Percentiles rank a stretch among this genome's conserved stretches.
Conservation (phyloP, 2,113 vertebrate species). For the Oncorhynchus nerka region DNA sequence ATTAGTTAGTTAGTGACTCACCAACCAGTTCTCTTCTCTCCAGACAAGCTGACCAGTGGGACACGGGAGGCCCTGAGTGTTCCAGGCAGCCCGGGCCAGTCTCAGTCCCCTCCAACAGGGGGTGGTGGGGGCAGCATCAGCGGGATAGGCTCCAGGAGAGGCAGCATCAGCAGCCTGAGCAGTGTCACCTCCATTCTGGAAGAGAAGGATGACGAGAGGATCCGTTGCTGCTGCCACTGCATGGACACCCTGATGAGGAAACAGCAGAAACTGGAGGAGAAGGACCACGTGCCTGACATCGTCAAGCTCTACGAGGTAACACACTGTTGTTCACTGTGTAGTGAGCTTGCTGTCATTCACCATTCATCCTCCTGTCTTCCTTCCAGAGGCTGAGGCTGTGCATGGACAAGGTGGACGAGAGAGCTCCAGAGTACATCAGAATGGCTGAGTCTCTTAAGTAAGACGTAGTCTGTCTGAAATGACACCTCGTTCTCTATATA, state of each 20-base stretch:
- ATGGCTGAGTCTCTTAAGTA: conserved; percentile 97
- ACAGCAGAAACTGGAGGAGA: conserved; percentile 92
- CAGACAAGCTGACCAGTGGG: conserved; percentile 89
- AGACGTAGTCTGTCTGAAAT: conserved; percentile 37
- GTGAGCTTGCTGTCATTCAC: conserved; percentile 27
- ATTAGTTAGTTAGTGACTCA: too few relatives aligned
- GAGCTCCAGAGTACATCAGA: conserved; percentile 89
- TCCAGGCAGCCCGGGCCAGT: conserved; percentile 78
- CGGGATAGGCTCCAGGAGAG: conserved; percentile 81
- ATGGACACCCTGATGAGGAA: conserved; percentile 87
- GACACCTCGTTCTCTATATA: too few relatives aligned
- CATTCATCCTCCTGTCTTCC: conserved; percentile 31
- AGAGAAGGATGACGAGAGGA: conserved; percentile 91
- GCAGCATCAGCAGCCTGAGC: conserved; percentile 89
- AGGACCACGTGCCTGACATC: conserved; percentile 81
- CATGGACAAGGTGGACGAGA: conserved; percentile 94
- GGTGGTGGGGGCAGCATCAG: conserved; percentile 44
- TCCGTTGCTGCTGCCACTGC: conserved; percentile 93
- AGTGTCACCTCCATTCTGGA: conserved; percentile 92
- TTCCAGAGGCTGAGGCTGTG: conserved; percentile 88
- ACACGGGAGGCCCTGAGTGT: conserved; percentile 83
- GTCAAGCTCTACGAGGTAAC: conserved; percentile 90
- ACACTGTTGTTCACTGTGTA: neutral
- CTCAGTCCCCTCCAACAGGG: conserved; percentile 54
- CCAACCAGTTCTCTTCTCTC: neutral